phyloP scores from a whole-genome alignment of 2,888 invertebrate species.

The Caenorhabditis doughertyi region DNA sequence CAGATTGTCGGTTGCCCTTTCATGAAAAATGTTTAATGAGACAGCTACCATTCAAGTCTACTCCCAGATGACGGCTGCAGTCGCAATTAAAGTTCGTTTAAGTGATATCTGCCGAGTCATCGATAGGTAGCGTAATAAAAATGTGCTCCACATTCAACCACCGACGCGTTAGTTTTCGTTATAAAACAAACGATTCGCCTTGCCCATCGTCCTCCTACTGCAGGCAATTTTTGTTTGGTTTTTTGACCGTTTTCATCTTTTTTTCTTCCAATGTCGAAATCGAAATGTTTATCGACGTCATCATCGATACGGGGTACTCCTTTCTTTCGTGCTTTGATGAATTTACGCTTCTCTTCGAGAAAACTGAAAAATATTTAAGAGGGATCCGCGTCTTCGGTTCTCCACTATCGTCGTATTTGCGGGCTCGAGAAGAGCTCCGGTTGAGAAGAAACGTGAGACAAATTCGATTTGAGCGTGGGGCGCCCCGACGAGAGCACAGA shows the following conservation, averaged over 20 bases:
- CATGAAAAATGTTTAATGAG: background rate
- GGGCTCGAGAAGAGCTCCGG: slow-evolving; percentile 26
- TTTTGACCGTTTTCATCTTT: slow-evolving; percentile 31
- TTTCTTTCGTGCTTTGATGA: slow-evolving; percentile 34
- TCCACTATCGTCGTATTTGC: background rate
- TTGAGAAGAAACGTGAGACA: slow-evolving; percentile 55
- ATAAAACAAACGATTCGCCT: slow-evolving; percentile 54
- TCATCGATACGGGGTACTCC: slow-evolving; percentile 25
- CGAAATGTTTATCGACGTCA: slow-evolving; percentile 65
- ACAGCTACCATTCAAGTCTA: background rate
- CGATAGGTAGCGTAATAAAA: slow-evolving; percentile 45
- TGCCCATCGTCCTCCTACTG: slow-evolving; percentile 2
- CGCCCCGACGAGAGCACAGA: slow-evolving; percentile 39
- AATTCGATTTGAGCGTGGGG: slow-evolving; percentile 57
- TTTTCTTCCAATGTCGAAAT: slow-evolving; percentile 57
- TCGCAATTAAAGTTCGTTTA: slow-evolving; percentile 7
- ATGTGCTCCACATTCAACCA: slow-evolving; percentile 1
- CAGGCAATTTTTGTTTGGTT: slow-evolving; percentile 53
- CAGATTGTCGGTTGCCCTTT: background rate
- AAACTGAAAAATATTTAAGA: slow-evolving; percentile 18
- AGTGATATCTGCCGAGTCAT: slow-evolving; percentile 36
- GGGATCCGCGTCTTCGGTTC: background rate
- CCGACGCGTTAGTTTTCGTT: slow-evolving; percentile 26
- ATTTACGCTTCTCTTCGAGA: slow-evolving; percentile 21
- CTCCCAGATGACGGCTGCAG: background rate